Percentiles rank a stretch among this genome's conserved stretches.
Evolutionary conservation across 2,113 vertebrate species (phyloP).

Genomic region (Accipiter cooperii): DNA sequence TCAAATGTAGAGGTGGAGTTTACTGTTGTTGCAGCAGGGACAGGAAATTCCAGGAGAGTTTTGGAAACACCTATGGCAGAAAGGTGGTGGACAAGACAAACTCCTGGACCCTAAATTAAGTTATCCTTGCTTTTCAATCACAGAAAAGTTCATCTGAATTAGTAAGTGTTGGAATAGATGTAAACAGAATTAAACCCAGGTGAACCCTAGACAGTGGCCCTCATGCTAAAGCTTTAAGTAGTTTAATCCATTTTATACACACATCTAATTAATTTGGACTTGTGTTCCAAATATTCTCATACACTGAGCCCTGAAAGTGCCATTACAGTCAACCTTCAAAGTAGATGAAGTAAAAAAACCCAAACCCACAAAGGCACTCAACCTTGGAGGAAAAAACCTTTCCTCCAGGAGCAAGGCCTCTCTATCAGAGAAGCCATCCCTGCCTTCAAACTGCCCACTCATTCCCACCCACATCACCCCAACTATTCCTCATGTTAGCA

Average conservation of each 20-base stretch:
- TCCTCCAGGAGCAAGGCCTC: neutral
- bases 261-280: neutral
- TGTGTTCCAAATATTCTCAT: neutral
- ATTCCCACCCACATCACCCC: neutral
- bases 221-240: neutral
- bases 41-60: slow-evolving; percentile 50
- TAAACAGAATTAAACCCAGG: neutral
- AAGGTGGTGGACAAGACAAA: neutral
- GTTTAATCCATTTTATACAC: neutral
- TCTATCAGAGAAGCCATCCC: neutral
- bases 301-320: neutral
- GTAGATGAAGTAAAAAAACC: neutral
- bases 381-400: neutral
- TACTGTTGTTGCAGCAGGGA: neutral
- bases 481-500: neutral
- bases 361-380: neutral
- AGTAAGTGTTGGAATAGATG: neutral
- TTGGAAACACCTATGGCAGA: neutral
- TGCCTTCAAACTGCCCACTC: neutral
- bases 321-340: neutral
- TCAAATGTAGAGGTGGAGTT: neutral
- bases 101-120: neutral
- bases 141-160: neutral
- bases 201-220: neutral
- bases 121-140: neutral